Conservation (phyloP, 92 coral and sea anemone species). For the Palythoa grandis region DNA sequence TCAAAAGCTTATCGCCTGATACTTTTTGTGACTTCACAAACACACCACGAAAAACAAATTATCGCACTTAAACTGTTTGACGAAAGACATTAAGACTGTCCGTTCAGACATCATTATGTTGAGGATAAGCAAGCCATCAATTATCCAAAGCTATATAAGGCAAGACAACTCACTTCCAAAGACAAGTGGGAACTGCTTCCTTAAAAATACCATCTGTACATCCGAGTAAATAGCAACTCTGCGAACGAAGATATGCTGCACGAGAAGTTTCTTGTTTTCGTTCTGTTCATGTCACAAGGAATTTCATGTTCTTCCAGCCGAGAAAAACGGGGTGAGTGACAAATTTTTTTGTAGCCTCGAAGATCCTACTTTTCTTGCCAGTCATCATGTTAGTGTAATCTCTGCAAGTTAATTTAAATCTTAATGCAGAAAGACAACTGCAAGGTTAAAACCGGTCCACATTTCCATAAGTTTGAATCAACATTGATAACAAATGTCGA, state of each 20-base stretch:
- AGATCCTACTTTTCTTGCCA: neutral
- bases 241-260: neutral
- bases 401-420: too few species aligned
- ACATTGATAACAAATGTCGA: neutral
- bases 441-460: too few species aligned
- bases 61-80: slow-evolving; percentile 31
- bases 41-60: slow-evolving; percentile 30
- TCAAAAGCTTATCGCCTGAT: slow-evolving; percentile 35
- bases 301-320: neutral
- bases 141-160: slow-evolving; percentile 42
- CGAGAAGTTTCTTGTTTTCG: neutral
- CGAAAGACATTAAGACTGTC: slow-evolving; percentile 30
- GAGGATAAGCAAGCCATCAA: slow-evolving; percentile 31
- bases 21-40: slow-evolving; percentile 23
- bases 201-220: neutral
- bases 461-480: too few species aligned
- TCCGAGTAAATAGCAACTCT: neutral
- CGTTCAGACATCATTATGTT: slow-evolving; percentile 44
- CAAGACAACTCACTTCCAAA: neutral
- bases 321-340: slow-evolving; percentile 1
- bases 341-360: neutral
- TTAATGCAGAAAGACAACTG: too few species aligned
- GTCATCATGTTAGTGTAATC: neutral
- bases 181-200: slow-evolving; percentile 26
- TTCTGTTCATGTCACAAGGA: slow-evolving; percentile 1